Conservation (phyloP, 1,140 invertebrate species). For the Oreohelix idahoensis region DNA sequence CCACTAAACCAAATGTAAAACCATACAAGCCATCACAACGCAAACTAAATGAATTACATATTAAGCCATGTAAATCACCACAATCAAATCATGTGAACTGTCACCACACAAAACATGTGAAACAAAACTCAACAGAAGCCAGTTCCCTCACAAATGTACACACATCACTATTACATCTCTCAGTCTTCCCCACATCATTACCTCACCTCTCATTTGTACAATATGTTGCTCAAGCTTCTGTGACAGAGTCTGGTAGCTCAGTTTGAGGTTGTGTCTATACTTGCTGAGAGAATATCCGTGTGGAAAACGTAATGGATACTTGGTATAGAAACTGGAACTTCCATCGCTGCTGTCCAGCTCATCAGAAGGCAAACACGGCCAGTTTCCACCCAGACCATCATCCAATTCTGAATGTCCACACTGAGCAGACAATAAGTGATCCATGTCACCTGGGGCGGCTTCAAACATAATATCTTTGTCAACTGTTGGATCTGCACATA, state of each 20-base stretch:
- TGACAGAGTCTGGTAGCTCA: slow-evolving; percentile 64
- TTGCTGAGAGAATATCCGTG: slow-evolving; percentile 48
- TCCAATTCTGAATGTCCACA: slow-evolving; percentile 40
- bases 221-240: slow-evolving; percentile 63
- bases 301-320: slow-evolving; percentile 54
- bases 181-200: background rate
- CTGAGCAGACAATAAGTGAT: slow-evolving; percentile 16
- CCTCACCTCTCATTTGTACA: slow-evolving; percentile 46
- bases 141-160: too few relatives aligned
- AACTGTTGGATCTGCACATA: slow-evolving; percentile 11
- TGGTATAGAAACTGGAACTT: slow-evolving; percentile 50
- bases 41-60: too few relatives aligned
- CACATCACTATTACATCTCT: too few relatives aligned
- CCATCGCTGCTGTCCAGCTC: slow-evolving; percentile 36
- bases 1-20: too few relatives aligned
- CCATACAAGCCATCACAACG: too few relatives aligned
- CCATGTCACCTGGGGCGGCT: slow-evolving; percentile 33
- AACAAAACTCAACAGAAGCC: too few relatives aligned
- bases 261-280: slow-evolving; percentile 59
- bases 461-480: slow-evolving; percentile 42
- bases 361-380: slow-evolving; percentile 24
- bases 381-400: slow-evolving; percentile 3
- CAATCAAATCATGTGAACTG: too few relatives aligned
- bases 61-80: too few relatives aligned
- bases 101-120: background rate